These are phyloP conservation scores for Caenorhabditis sulstoni DNA, from an alignment of 2,888 invertebrate genomes.

Conservation along the genomic window DNA sequence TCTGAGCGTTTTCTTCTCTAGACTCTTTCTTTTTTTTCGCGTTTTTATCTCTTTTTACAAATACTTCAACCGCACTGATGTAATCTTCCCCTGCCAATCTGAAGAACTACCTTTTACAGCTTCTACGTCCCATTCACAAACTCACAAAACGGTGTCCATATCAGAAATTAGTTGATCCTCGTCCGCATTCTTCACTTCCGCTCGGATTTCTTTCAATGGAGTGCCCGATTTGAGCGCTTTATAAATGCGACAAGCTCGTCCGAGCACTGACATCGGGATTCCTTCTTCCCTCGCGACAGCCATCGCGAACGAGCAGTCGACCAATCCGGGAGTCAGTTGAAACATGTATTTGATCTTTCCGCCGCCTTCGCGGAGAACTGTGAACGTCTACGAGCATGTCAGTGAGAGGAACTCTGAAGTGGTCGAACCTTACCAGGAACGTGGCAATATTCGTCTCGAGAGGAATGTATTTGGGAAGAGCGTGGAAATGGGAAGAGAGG, in stretches of 20 bases:
- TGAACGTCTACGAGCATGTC: slow-evolving; percentile 59
- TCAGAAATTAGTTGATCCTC: slow-evolving; percentile 19
- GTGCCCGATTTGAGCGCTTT: slow-evolving; percentile 33
- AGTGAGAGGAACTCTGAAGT: too few species aligned
- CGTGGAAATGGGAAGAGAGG: slow-evolving; percentile 88
- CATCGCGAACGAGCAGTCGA: slow-evolving; percentile 85
- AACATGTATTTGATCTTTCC: slow-evolving; percentile 55
- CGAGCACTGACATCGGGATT: slow-evolving; percentile 83
- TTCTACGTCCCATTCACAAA: too few species aligned
- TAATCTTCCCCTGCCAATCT: slow-evolving; percentile 25
- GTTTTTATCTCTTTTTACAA: slow-evolving; percentile 5
- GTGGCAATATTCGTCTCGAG: slow-evolving; percentile 41
- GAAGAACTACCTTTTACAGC: too few species aligned
- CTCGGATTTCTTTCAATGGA: slow-evolving; percentile 18
- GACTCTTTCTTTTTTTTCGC: too few species aligned
- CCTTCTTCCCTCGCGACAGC: slow-evolving; percentile 85
- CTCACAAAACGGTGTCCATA: slow-evolving; percentile 33
- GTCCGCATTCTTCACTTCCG: slow-evolving; percentile 20
- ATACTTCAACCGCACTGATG: slow-evolving; percentile 7
- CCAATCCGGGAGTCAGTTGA: slow-evolving; percentile 84
- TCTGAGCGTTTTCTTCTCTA: too few species aligned
- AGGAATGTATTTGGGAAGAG: slow-evolving; percentile 81
- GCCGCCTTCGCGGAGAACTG: slow-evolving; percentile 52
- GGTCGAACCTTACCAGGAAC: slow-evolving; percentile 60
- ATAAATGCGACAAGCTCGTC: slow-evolving; percentile 82